These are phyloP conservation scores for Wasmannia auropunctata DNA, from an alignment of 1,140 invertebrate species.

Conservation along the genomic window DNA sequence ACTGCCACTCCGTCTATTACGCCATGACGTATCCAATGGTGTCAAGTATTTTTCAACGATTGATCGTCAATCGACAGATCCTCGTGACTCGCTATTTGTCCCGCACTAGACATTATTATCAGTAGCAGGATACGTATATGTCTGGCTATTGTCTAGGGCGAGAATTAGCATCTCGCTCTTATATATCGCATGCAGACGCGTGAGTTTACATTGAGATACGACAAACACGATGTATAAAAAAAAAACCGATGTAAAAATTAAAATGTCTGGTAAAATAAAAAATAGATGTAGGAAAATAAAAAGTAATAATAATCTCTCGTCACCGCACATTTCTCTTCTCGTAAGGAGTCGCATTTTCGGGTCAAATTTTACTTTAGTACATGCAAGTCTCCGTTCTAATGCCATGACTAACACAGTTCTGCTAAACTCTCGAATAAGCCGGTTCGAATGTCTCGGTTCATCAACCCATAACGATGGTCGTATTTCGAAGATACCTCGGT, in stretches of 20 bases:
- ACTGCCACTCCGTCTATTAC: conserved; percentile 45
- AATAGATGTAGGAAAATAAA: not conserved
- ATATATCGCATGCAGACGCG: not conserved
- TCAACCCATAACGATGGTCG: conserved; percentile 61
- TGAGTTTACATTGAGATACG: not conserved
- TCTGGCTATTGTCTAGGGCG: not conserved
- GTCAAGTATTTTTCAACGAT: conserved; percentile 57
- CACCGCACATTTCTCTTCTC: not conserved
- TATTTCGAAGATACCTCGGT: conserved; percentile 45
- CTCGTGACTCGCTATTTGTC: not conserved
- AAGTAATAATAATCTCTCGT: not conserved
- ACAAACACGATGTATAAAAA: not conserved
- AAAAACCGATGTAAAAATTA: not conserved
- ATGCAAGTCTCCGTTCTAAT: not conserved
- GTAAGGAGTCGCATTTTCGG: not conserved
- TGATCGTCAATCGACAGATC: conserved; percentile 55
- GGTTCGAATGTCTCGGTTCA: conserved; percentile 43
- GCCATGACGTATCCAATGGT: conserved; percentile 7
- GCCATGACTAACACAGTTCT: not conserved
- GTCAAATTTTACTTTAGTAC: not conserved
- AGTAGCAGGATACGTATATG: not conserved
- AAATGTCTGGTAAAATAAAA: not conserved
- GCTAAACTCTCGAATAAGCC: not conserved
- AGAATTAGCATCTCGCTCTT: not conserved
- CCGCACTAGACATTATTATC: not conserved